Evolutionary conservation across 1,140 invertebrate species (phyloP), one percentile per base, ranked within the genome.

Genomic region (Conopomorpha cramerella): DNA sequence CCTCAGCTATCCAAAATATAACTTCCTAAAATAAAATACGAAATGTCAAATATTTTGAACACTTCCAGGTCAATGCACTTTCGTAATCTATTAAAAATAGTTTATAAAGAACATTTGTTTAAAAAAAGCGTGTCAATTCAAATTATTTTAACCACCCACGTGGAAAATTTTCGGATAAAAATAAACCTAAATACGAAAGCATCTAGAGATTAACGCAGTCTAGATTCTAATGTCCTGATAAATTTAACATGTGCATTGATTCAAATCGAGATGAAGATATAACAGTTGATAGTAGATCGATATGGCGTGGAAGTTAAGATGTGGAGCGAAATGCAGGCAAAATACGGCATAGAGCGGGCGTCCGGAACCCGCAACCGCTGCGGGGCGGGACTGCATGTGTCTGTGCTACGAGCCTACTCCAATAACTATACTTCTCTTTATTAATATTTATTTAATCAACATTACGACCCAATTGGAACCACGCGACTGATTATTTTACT

Each of bases 281-380:
- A 12, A 11, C 28, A 15, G 38, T 41, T 40, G 47, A 45, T 53
- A 41, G 50, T 48, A 49, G 57, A 63, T 63, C 54, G 52, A 63
- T 63, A 63, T 59, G 55, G 49, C 46, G 49, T 38, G 45, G 45
- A 45, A 44, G 19, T 10, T 23, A 51, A 51, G 54, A 55, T 49
- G 49, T 50, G 49, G 40, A 49, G 54, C 45, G 36, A 51, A 61
- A 51, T 64, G 57, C 60, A 60, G 59, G 49, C 46, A 45, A 43
- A 63, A 50, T 63, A 61, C 57, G 60, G 51, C 60, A 64, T 64
- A 49, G 51, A 35, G 45, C 47, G 44, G 51, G 48, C 48, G 51
- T 51, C 51, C 55, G 49, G 52, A 48, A 47, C 30, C 38, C 42
- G 53, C 55, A 51, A 52, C 55, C 51, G 55, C 51, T 46, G 19